phyloP scores from a whole-genome alignment of 1,140 invertebrate species.

The Vollenhovia emeryi region DNA sequence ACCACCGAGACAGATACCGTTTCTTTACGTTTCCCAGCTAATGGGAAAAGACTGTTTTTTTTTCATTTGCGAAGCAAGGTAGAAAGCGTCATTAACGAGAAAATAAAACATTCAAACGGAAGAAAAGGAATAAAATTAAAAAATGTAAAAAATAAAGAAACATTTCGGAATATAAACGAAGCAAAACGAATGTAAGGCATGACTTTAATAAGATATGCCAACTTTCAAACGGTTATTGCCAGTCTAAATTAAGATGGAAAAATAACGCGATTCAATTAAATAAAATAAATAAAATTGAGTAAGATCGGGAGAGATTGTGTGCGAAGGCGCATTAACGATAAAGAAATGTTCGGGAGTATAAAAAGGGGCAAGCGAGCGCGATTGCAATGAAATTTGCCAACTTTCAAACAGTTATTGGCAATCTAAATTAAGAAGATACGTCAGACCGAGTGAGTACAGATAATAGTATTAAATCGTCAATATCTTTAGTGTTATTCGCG shows the following conservation, averaged over 20 bases:
- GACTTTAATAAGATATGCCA: not conserved
- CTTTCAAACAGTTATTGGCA: not conserved
- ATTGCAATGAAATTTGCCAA: conserved; percentile 12
- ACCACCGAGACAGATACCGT: not conserved
- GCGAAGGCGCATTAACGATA: conserved; percentile 4
- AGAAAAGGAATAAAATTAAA: not conserved
- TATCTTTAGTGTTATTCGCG: conserved; percentile 22
- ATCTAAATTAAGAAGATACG: conserved; percentile 13
- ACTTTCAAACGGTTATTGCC: not conserved
- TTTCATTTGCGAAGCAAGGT: not conserved
- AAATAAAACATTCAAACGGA: not conserved
- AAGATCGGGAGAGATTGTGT: not conserved
- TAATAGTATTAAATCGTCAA: conserved; percentile 32
- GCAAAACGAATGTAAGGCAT: not conserved
- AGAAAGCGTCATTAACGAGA: not conserved
- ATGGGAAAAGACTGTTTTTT: not conserved
- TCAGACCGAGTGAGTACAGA: not conserved
- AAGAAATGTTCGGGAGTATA: not conserved
- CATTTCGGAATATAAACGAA: not conserved
- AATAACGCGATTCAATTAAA: not conserved
- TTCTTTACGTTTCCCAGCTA: not conserved
- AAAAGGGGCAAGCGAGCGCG: not conserved
- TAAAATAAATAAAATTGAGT: not conserved
- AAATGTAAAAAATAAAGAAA: not conserved
- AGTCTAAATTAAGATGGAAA: not conserved